A percentile compares a stretch with the other conserved stretches of the same genome.
These are phyloP conservation scores for Rattus rattus DNA, from an alignment of 2,113 vertebrate species.

Conservation along the genomic window DNA sequence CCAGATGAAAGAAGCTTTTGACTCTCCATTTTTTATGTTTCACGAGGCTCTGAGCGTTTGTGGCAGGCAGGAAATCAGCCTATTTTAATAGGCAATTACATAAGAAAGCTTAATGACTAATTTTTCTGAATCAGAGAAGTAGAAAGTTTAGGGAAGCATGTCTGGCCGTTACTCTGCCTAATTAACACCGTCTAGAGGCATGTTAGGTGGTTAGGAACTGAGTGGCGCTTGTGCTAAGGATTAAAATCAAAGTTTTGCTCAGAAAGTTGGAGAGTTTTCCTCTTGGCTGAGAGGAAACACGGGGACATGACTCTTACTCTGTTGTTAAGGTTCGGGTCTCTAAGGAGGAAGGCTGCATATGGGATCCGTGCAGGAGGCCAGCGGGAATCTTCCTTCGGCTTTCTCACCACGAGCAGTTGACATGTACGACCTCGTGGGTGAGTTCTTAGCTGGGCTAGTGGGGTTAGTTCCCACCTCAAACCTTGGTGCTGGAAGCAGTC, in stretches of 20 bases:
- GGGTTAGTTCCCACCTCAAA: too few species aligned
- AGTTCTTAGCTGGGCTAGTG: rapidly evolving
- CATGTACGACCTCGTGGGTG: rapidly evolving
- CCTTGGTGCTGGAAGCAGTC: background rate
- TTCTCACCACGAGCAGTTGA: rapidly evolving
- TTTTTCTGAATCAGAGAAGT: background rate
- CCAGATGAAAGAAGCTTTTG: conserved; percentile 2
- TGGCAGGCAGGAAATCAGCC: conserved; percentile 8
- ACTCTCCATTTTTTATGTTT: background rate
- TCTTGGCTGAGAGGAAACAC: background rate
- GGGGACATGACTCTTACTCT: background rate
- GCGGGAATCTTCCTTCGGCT: rapidly evolving
- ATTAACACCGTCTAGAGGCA: background rate
- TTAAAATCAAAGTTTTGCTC: background rate
- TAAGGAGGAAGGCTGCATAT: background rate
- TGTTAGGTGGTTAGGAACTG: background rate
- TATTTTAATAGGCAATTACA: conserved; percentile 32
- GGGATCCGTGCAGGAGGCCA: background rate
- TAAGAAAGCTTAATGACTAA: background rate
- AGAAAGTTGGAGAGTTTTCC: background rate
- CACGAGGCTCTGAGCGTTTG: background rate
- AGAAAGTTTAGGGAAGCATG: background rate
- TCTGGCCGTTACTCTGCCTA: background rate
- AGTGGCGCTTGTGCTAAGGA: background rate
- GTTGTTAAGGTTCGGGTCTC: background rate